Conservation (phyloP, 2,113 vertebrate species). For the Daubentonia madagascariensis region DNA sequence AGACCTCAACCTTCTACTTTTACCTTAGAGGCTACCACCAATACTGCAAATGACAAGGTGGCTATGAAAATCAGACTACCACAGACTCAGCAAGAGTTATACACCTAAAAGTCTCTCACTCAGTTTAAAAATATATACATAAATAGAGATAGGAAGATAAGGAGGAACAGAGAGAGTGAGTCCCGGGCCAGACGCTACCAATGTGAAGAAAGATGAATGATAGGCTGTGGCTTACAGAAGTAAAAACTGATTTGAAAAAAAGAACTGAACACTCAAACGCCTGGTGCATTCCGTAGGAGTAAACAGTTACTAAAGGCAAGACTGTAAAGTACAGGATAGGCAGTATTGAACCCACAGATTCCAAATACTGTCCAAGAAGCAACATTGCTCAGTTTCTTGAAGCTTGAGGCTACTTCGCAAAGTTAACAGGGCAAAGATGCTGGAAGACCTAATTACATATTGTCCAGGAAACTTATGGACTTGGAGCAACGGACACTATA, state of each 20-base stretch:
- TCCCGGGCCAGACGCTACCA: neutral
- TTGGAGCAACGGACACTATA: neutral
- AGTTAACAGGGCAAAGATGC: constrained; percentile 23
- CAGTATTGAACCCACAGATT: neutral
- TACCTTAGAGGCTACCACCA: neutral
- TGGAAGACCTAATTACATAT: constrained; percentile 14
- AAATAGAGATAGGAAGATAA: neutral
- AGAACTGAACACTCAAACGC: neutral
- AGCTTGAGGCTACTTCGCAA: constrained; percentile 1
- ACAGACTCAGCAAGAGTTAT: neutral
- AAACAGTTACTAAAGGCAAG: neutral
- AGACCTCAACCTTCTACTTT: neutral
- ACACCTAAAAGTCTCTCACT: neutral
- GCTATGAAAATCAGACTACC: constrained; percentile 12
- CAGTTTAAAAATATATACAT: neutral
- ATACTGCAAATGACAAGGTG: neutral
- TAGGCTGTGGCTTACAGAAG: neutral
- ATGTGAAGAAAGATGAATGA: constrained; percentile 1
- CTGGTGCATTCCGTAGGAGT: neutral
- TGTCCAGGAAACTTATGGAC: neutral
- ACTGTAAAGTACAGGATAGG: neutral
- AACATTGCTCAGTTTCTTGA: neutral
- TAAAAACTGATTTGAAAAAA: constrained; percentile 18
- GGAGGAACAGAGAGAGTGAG: neutral
- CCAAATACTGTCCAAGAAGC: neutral